Percentiles rank a stretch among this genome's conserved stretches.
These are phyloP conservation scores for Heliconius hewitsoni DNA, from an alignment of 1,140 invertebrate genomes.

Conservation along the genomic window DNA sequence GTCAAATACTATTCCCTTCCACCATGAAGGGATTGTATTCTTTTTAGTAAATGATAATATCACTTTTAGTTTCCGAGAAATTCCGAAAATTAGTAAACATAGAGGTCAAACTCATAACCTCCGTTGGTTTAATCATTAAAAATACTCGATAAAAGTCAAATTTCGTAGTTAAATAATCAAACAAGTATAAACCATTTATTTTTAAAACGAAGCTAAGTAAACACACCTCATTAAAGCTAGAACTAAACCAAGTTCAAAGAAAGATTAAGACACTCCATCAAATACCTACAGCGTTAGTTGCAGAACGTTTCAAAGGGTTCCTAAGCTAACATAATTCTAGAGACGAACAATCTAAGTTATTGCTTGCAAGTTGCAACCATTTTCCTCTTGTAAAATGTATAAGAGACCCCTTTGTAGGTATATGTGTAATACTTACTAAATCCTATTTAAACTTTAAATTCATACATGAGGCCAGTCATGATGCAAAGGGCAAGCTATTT, in stretches of 20 bases:
- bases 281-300: neutral
- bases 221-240: neutral
- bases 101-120: too few relatives aligned
- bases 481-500: too few relatives aligned
- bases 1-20: too few relatives aligned
- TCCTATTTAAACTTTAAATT: too few relatives aligned
- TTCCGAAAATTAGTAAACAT: too few relatives aligned
- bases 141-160: too few relatives aligned
- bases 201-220: neutral
- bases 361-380: neutral
- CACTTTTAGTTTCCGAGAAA: too few relatives aligned
- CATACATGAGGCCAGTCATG: too few relatives aligned
- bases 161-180: too few relatives aligned
- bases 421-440: neutral
- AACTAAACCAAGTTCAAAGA: neutral
- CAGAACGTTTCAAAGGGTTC: slow-evolving; percentile 2
- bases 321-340: slow-evolving; percentile 1
- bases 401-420: neutral
- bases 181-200: neutral
- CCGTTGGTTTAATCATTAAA: too few relatives aligned
- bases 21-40: too few relatives aligned
- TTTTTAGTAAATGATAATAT: too few relatives aligned
- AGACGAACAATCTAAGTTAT: slow-evolving; percentile 4
- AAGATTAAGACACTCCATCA: slow-evolving; percentile 1
- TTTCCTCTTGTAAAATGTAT: neutral